A percentile compares a stretch with the other conserved stretches of the same genome.
phyloP scores from a whole-genome alignment of 1,140 invertebrate species.

The Cataglyphis hispanica region DNA sequence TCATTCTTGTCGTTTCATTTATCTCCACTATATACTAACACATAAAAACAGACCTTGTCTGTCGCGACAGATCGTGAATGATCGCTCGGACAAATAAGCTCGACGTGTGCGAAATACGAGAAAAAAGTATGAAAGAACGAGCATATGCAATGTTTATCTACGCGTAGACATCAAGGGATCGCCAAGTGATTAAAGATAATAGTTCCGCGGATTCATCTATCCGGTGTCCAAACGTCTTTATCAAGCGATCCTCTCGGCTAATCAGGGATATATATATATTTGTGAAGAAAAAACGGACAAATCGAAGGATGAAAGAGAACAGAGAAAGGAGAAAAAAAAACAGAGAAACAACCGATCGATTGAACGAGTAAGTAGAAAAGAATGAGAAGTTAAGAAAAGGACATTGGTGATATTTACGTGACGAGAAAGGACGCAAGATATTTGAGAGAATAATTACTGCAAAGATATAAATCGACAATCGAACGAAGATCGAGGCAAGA shows the following conservation, averaged over 20 bases:
- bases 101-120: conserved; percentile 31
- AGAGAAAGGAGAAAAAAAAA: not conserved
- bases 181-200: conserved; percentile 63
- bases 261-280: conserved; percentile 72
- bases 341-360: conserved; percentile 6
- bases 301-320: conserved; percentile 4
- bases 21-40: not conserved
- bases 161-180: conserved; percentile 42
- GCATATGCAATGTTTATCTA: not conserved
- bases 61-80: conserved; percentile 34
- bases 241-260: conserved; percentile 72
- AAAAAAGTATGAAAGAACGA: conserved; percentile 51
- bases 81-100: conserved; percentile 32
- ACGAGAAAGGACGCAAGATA: not conserved
- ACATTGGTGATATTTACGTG: not conserved
- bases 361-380: not conserved
- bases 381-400: not conserved
- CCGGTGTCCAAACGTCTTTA: conserved; percentile 77
- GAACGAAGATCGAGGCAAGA: conserved; percentile 65
- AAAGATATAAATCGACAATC: conserved; percentile 67
- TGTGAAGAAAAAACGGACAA: conserved; percentile 75
- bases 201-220: conserved; percentile 54
- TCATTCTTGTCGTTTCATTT: conserved; percentile 30
- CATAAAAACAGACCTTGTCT: conserved; percentile 34
- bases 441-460: conserved; percentile 79